Percentiles rank a stretch among this genome's conserved stretches.
Evolutionary conservation across 2,888 invertebrate species (phyloP).

Genomic region (Microchrysa polita): DNA sequence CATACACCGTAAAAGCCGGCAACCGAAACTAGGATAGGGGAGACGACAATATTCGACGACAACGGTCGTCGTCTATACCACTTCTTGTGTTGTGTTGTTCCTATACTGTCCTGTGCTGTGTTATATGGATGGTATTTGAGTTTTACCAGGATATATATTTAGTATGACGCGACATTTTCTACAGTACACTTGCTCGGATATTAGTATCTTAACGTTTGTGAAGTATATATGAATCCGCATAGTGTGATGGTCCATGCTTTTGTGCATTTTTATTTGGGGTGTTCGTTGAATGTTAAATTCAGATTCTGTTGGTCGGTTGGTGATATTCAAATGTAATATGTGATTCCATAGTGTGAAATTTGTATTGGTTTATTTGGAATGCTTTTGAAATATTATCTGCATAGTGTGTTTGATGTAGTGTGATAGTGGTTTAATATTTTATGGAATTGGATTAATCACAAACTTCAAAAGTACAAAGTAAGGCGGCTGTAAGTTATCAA

Average conservation of each 20-base stretch:
- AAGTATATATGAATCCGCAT: conserved; percentile 4
- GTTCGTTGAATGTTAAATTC: not conserved
- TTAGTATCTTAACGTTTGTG: conserved; percentile 2
- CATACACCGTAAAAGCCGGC: no score
- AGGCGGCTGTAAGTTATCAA: no score
- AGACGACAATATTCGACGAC: no score
- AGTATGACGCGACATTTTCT: conserved; percentile 49
- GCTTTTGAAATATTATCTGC: no score
- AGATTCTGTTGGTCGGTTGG: not conserved
- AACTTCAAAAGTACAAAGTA: no score
- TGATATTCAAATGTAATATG: not conserved
- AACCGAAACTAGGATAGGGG: no score
- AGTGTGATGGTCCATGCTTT: not conserved
- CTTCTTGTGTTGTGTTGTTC: conserved; percentile 8
- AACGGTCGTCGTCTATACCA: not conserved
- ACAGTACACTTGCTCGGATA: conserved; percentile 38
- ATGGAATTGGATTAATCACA: no score
- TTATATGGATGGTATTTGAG: not conserved
- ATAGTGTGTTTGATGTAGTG: no score
- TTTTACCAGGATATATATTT: conserved; percentile 30
- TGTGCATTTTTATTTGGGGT: not conserved
- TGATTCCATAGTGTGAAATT: not conserved
- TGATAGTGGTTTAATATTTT: no score
- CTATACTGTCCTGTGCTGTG: not conserved
- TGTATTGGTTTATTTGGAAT: no score